A percentile compares a stretch with the other conserved stretches of the same genome.
Conservation (phyloP, 2,888 invertebrate genomes). For the Drosophila anomelani region DNA sequence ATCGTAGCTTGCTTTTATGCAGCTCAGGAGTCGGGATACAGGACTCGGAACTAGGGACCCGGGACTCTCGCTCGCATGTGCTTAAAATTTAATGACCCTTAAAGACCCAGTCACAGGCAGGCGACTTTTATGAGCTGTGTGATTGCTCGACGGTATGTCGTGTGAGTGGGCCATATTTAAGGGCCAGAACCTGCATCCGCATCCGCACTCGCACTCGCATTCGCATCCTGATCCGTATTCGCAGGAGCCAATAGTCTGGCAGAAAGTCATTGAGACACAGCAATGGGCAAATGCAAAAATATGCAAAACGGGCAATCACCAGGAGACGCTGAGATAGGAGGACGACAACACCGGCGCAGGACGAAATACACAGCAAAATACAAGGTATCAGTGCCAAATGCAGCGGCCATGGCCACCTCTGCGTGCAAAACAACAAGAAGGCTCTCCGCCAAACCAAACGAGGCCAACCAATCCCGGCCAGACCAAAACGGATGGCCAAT, state of each 20-base stretch:
- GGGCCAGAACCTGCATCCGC: conserved; percentile 12
- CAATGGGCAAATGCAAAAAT: conserved; percentile 72
- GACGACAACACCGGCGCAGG: conserved; percentile 1
- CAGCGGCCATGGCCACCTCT: conserved; percentile 13
- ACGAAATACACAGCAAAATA: conserved; percentile 8
- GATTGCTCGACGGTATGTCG: conserved; percentile 60
- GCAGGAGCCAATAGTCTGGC: conserved; percentile 45
- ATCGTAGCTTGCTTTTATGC: conserved; percentile 49
- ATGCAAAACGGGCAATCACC: conserved; percentile 77
- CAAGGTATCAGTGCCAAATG: conserved; percentile 26
- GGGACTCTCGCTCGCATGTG: conserved; percentile 51
- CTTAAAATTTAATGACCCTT: conserved; percentile 77
- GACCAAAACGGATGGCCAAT: conserved; percentile 37
- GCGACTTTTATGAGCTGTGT: conserved; percentile 77
- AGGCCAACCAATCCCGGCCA: conserved; percentile 50
- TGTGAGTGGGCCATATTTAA: conserved; percentile 18
- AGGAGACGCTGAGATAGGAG: conserved; percentile 26
- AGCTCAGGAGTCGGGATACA: conserved; percentile 7
- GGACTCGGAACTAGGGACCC: conserved; percentile 4
- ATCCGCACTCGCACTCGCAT: conserved; percentile 6
- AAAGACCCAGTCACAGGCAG: conserved; percentile 49
- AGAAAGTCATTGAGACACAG: conserved; percentile 44
- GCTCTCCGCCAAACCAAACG: conserved; percentile 39
- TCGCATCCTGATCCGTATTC: conserved; percentile 8
- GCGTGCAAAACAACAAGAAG: conserved; percentile 68